Percentiles rank a stretch among this genome's conserved stretches.
These are phyloP conservation scores for Tetramorium alpestre DNA, from an alignment of 1,140 invertebrate species.

Conservation along the genomic window DNA sequence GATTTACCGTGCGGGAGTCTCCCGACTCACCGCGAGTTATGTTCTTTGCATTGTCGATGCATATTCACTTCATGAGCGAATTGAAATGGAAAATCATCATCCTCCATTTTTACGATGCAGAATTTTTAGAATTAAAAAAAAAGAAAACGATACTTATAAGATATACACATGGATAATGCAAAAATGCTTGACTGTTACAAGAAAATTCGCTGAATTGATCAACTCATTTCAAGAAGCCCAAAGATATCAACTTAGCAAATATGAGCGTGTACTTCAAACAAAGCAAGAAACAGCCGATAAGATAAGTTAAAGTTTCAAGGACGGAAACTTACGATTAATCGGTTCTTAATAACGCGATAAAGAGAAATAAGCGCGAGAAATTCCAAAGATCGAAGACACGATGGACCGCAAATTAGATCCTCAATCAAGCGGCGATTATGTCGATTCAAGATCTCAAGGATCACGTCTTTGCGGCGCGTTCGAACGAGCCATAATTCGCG, in stretches of 20 bases:
- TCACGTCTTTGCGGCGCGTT: neutral
- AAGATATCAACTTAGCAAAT: neutral
- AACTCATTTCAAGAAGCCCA: neutral
- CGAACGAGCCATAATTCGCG: conserved; percentile 43
- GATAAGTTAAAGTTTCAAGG: conserved; percentile 10
- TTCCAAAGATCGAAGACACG: neutral
- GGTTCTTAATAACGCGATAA: neutral
- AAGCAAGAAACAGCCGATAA: neutral
- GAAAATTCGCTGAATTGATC: neutral
- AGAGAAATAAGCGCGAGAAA: neutral
- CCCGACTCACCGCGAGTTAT: conserved; percentile 10
- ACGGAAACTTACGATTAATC: neutral
- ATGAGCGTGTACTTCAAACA: neutral
- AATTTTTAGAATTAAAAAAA: neutral
- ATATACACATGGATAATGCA: neutral
- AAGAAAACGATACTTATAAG: neutral
- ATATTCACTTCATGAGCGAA: neutral
- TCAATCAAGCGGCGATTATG: neutral
- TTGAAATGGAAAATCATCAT: neutral
- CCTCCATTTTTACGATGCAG: neutral
- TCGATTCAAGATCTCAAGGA: conserved; percentile 11
- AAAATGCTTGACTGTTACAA: neutral
- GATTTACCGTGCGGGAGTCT: conserved; percentile 74
- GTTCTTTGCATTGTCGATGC: neutral
- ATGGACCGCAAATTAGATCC: neutral